Evolutionary conservation across 2,797 vertebrate genomes (phyloP), one percentile per base, ranked within the genome.

Genomic region (Peromyscus melanophrys): DNA sequence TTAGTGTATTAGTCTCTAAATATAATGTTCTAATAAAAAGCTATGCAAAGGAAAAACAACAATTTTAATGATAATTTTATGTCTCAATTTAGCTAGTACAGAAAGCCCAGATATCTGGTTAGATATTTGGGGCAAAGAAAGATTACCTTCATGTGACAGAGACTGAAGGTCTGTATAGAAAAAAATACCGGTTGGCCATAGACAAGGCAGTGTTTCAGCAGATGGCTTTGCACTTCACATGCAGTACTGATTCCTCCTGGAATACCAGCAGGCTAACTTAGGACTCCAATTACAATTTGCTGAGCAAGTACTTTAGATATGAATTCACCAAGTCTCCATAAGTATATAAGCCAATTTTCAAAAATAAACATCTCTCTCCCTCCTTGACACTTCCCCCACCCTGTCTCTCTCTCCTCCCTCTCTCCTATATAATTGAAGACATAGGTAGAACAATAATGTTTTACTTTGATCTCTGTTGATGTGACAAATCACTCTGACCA

Each of bases 21-120:
- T 88, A 40, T 59, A 93, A 63, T 27, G 12, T 16, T 92, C 49
- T 84, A 87, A 27, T 87, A 46, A 95, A 93, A 92, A 25, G 12
- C 3, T 80, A 40, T 27, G 11, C 1, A 31, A 80, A 84, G 3
- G 2, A 75, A 73, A 69, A 63, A 12, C 43, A 52, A 23, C 0
- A 0, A 11, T 3, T 61, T 21, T 31, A 4, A 40, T 46, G 9
- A 4, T 46, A 90, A 80, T 77, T 88, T 93, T 90, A 52, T 80
- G 21, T 89, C 55, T 89, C n/a, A 81, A 16, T 3, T 63, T 67
- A n/a, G 8, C 4, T 69, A 43, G 13, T 27, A 71, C 49, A 65
- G 2, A 75, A 27, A 89, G 31, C 12, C 1, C 25, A 59, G 13
- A 76, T 23, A 93, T 59, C 83, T 88, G 11, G 8, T 37, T 67